Conservation (phyloP, 2,113 vertebrate species). For the Dolichotis patagonum region DNA sequence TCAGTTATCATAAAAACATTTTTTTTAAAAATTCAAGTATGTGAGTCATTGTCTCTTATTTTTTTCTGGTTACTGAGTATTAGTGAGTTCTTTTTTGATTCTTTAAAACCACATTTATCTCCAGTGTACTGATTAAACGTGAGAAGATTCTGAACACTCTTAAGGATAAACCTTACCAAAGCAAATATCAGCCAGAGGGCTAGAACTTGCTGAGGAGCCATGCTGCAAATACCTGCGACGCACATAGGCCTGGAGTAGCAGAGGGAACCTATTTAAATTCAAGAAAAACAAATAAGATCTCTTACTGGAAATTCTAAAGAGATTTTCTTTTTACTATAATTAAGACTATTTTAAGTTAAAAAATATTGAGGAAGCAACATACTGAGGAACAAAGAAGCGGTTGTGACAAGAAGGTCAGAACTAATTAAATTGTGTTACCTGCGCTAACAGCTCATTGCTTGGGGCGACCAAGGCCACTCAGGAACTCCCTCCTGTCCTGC, state of each 20-base stretch:
- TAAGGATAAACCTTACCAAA: not conserved
- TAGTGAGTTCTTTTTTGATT: not conserved
- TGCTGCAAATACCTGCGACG: not conserved
- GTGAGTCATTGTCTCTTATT: not conserved
- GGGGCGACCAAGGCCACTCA: conserved; percentile 48
- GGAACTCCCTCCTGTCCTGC: conserved; percentile 44
- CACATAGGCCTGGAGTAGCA: not conserved
- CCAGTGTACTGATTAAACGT: not conserved
- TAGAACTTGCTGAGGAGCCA: not conserved
- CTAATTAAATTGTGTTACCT: conserved; percentile 74
- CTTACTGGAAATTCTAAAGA: not conserved
- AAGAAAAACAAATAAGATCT: not conserved
- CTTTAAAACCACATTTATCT: not conserved
- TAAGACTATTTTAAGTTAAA: conserved; percentile 50
- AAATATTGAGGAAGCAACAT: not conserved
- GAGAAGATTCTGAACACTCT: not conserved
- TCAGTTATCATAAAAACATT: not conserved
- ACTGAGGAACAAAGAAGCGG: conserved; percentile 40
- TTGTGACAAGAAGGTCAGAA: conserved; percentile 60
- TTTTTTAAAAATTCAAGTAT: too few relatives aligned
- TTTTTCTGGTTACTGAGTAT: not conserved
- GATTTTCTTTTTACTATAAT: not conserved
- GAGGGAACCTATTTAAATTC: not conserved
- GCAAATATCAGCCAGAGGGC: rapidly evolving
- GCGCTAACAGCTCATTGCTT: conserved; percentile 61